Evolutionary conservation across 2,888 invertebrate species (phyloP).

Genomic region (Pyrocoelia pectoralis): DNA sequence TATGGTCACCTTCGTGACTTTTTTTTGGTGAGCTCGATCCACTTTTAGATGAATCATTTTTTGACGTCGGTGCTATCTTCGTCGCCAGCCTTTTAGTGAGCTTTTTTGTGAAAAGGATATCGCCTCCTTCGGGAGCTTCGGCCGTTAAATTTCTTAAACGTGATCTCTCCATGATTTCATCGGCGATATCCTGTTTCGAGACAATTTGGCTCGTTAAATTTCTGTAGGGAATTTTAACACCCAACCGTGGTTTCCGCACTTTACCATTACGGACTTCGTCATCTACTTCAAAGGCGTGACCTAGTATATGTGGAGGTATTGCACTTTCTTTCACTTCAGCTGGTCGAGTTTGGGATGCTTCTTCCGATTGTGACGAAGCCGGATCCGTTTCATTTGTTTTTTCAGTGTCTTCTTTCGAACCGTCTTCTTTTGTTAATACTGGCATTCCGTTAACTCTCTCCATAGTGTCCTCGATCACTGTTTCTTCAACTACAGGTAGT

Average conservation of each 20-base stretch:
- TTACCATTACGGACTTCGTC: conserved; percentile 54
- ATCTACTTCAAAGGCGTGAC: conserved; percentile 57
- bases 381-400: too few relatives aligned
- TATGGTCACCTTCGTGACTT: too few relatives aligned
- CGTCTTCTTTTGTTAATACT: neutral
- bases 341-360: neutral
- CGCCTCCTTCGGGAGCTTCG: conserved; percentile 56
- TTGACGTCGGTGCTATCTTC: conserved; percentile 50
- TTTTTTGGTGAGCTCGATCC: neutral
- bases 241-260: conserved; percentile 57
- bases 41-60: neutral
- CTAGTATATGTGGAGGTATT: conserved; percentile 58
- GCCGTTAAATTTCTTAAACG: conserved; percentile 59
- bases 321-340: neutral
- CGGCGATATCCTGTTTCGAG: conserved; percentile 64
- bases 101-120: conserved; percentile 64
- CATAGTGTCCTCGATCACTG: neutral
- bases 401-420: neutral
- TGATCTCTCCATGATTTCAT: conserved; percentile 64
- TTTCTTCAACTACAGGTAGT: neutral
- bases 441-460: neutral
- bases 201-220: conserved; percentile 65
- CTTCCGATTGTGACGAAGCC: neutral
- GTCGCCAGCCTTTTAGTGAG: conserved; percentile 63
- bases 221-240: conserved; percentile 59